These are phyloP conservation scores for Chaetophractus vellerosus DNA, from an alignment of 2,797 vertebrate genomes.

Conservation along the genomic window DNA sequence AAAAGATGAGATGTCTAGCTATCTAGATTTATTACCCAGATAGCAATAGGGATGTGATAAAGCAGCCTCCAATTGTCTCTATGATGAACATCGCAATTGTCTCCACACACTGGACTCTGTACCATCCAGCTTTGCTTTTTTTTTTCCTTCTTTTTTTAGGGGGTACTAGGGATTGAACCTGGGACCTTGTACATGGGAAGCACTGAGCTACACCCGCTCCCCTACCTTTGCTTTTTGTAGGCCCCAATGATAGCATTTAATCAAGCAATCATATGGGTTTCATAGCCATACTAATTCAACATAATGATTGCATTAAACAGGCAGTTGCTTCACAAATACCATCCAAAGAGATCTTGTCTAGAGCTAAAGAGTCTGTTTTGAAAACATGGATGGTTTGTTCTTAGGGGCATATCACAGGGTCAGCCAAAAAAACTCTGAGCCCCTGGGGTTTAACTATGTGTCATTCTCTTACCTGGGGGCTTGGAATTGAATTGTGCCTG, in stretches of 20 bases:
- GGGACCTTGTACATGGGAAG: no score
- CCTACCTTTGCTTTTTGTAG: neutral
- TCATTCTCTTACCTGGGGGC: no score
- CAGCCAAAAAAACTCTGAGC: no score
- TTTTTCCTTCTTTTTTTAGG: neutral
- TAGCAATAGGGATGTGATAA: slow-evolving; percentile 22
- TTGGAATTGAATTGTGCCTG: neutral
- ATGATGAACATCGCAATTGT: slow-evolving; percentile 9
- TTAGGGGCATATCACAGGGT: neutral
- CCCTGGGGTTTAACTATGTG: no score
- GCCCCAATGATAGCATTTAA: neutral
- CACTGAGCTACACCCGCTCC: no score
- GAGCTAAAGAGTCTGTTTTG: neutral
- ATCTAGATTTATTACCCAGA: neutral
- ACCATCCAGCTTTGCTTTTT: neutral
- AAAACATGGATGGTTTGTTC: neutral
- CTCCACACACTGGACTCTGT: neutral
- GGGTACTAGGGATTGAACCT: no score
- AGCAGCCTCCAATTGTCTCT: neutral
- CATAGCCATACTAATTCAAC: neutral
- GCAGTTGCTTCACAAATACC: neutral
- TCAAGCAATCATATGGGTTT: neutral
- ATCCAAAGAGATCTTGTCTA: neutral
- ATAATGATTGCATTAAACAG: neutral
- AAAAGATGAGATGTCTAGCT: slow-evolving; percentile 19